Conservation (phyloP, 2,797 vertebrate species). For the Bradypodion pumilum region DNA sequence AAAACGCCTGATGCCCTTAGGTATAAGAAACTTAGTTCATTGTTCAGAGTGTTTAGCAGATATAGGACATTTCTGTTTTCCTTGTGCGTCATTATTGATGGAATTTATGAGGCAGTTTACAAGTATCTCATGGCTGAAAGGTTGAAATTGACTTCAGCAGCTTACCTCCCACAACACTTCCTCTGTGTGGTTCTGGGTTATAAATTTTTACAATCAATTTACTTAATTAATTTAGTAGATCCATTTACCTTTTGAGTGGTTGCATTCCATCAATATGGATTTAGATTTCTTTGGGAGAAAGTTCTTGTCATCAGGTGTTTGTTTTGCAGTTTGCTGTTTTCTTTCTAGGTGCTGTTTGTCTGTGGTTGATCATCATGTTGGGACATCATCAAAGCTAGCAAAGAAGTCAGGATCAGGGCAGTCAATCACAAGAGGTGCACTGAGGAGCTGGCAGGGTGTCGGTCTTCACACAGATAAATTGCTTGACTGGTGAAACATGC, state of each 20-base stretch:
- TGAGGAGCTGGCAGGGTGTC: too few species aligned
- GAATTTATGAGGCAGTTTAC: slow-evolving; percentile 67
- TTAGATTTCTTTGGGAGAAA: slow-evolving; percentile 48
- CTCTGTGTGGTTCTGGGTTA: slow-evolving; percentile 56
- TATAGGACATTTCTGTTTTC: slow-evolving; percentile 49
- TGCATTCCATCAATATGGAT: slow-evolving; percentile 69
- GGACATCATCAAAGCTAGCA: too few species aligned
- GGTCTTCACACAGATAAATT: too few species aligned
- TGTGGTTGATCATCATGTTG: too few species aligned
- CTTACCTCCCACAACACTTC: slow-evolving; percentile 58
- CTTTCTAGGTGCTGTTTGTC: not conserved
- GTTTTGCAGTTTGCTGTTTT: slow-evolving; percentile 51
- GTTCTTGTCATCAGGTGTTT: slow-evolving; percentile 50
- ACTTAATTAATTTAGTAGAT: slow-evolving; percentile 74
- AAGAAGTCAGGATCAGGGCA: too few species aligned
- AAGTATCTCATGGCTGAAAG: slow-evolving; percentile 62
- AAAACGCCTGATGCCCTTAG: not conserved
- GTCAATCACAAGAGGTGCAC: too few species aligned
- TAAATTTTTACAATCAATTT: slow-evolving; percentile 73
- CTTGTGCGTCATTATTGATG: slow-evolving; percentile 46
- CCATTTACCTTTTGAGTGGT: slow-evolving; percentile 70
- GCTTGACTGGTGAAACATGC: too few species aligned
- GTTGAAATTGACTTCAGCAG: slow-evolving; percentile 67
- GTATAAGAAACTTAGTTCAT: slow-evolving; percentile 24
- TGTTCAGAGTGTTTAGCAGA: slow-evolving; percentile 31